Base-by-base conservation (phyloP, 2,113 vertebrate species). In the Actenoides hombroni region DNA sequence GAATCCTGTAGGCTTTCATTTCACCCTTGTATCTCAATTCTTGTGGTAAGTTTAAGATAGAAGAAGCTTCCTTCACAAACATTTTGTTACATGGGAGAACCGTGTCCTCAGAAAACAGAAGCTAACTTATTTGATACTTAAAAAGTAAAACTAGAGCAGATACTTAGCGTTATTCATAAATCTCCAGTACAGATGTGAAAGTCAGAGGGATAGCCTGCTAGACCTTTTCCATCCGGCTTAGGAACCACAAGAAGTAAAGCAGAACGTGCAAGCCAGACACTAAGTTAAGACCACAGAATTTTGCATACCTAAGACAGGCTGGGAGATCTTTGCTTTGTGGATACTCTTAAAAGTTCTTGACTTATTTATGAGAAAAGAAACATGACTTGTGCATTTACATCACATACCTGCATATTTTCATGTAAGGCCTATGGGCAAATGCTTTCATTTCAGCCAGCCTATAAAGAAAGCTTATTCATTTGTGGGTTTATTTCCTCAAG, bases 321-420 rank as follows among this genome's bases (percentile, higher is more conserved):
- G 42, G 19, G 39, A 84, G 68, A 71, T 73, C 57, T 76, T 84
- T 60, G 49, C 53, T 92, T 53, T 63, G 28, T 61, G 71, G 57
- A 67, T 81, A 51, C 56, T 77, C 42, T 90, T 83, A 75, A 64
- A 89, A 65, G 69, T 79, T 88, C 79, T 73, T 86, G 49, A 91
- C 37, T 91, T 94, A 90, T 69, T 82, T 87, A 86, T 56, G 51
- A 92, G 60, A 67, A 83, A 93, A 87, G 21, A 82, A 87, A 48
- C 24, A 65, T 13, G 71, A 79, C 35, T 75, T 61, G 10, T 46
- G 37, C 88, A 79, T 94, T 94, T 87, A 86, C 65, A 87, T 94
- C 83, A 86, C 56, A 73, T 84, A 59, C 77, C 65, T 82, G 39
- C 1, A 8, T 75, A 33, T 74, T 93, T 92, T 75, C 77, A 83